Conservation (phyloP, 2,797 vertebrate genomes). For the Gorsachius magnificus region DNA sequence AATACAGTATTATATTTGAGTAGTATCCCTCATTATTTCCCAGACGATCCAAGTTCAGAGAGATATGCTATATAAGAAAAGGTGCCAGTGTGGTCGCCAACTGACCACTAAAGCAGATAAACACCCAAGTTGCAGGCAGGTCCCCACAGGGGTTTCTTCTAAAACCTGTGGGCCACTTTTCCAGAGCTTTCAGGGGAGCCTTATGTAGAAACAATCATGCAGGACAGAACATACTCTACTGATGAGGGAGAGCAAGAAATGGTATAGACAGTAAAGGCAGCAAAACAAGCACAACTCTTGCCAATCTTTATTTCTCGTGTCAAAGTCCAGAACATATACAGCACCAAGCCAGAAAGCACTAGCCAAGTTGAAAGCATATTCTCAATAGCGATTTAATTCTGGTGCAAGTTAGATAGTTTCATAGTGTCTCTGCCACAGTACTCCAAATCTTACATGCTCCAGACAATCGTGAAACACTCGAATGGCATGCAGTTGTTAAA, state of each 20-base stretch:
- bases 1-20: neutral
- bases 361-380: neutral
- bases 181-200: neutral
- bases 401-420: neutral
- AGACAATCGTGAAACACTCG: neutral
- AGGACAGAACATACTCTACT: neutral
- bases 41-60: neutral
- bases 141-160: fast-evolving
- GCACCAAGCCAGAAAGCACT: neutral
- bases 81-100: neutral
- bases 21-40: neutral
- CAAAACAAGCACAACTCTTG: neutral
- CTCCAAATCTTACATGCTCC: neutral
- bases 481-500: neutral
- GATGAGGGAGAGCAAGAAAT: neutral
- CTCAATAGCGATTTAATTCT: neutral
- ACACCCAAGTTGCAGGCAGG: neutral
- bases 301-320: neutral
- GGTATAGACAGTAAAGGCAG: neutral
- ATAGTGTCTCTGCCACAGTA: neutral
- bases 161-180: neutral
- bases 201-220: neutral
- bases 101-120: neutral
- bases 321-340: neutral
- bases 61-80: neutral